Percentiles rank a stretch among this genome's conserved stretches.
phyloP scores from a whole-genome alignment of 2,888 invertebrate species.

The Allygus modestus region DNA sequence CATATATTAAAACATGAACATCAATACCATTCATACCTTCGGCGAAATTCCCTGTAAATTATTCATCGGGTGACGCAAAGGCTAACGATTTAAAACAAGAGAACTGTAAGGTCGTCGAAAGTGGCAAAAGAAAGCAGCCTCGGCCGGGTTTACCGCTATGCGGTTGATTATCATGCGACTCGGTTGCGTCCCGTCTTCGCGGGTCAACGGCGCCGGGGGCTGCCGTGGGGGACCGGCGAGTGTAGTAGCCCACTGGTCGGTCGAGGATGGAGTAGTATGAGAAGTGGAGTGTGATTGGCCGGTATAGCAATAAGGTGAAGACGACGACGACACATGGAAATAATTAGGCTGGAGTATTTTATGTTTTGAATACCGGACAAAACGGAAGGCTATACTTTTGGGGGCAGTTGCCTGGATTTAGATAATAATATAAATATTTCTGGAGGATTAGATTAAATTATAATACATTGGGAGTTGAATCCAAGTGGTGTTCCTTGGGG shows the following conservation, averaged over 20 bases:
- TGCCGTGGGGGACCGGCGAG: background rate
- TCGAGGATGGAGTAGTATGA: background rate
- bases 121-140: background rate
- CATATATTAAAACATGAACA: too few species aligned
- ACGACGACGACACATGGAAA: too few species aligned
- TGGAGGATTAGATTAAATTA: too few species aligned
- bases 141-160: background rate
- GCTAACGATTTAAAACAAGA: background rate
- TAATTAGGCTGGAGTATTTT: too few species aligned
- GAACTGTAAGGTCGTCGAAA: background rate
- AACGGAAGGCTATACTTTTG: too few species aligned
- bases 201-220: background rate
- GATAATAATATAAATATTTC: too few species aligned
- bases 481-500: too few species aligned
- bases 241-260: too few species aligned
- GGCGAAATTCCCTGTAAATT: background rate
- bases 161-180: slow-evolving; percentile 18
- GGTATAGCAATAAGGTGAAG: background rate
- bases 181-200: background rate
- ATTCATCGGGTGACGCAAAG: background rate
- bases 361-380: too few species aligned
- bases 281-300: background rate
- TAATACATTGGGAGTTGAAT: too few species aligned
- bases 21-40: too few species aligned
- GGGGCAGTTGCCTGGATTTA: too few species aligned